These are phyloP conservation scores for Aporophyla lueneburgensis DNA, from an alignment of 2,888 invertebrate genomes.

Conservation along the genomic window DNA sequence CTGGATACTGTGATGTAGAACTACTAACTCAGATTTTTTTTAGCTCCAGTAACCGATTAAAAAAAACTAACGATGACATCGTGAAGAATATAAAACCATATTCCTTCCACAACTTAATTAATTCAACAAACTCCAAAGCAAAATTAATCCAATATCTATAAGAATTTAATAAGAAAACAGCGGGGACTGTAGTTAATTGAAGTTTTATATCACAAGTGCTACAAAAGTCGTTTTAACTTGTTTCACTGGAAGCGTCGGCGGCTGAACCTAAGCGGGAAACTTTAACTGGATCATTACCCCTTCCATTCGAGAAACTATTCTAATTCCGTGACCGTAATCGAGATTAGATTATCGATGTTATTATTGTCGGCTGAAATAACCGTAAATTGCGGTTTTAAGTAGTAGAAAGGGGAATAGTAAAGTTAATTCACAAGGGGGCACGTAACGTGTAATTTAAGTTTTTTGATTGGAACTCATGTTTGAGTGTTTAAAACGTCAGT, in stretches of 20 bases:
- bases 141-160: conserved; percentile 57
- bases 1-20: neutral
- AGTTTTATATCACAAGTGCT: conserved; percentile 71
- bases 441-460: neutral
- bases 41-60: neutral
- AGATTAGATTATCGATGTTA: conserved; percentile 66
- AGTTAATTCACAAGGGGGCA: neutral
- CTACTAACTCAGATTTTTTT: neutral
- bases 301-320: conserved; percentile 67
- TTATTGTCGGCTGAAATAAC: conserved; percentile 43
- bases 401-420: neutral
- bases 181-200: conserved; percentile 69
- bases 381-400: conserved; percentile 49
- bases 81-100: neutral
- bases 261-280: conserved; percentile 59
- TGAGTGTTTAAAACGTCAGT: neutral
- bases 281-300: conserved; percentile 69
- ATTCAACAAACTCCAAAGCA: conserved; percentile 29
- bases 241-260: conserved; percentile 58
- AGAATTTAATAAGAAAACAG: conserved; percentile 65
- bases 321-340: conserved; percentile 66
- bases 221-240: conserved; percentile 70
- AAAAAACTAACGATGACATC: neutral
- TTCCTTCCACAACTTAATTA: conserved; percentile 5
- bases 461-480: neutral